Base-by-base conservation (phyloP, 2,113 vertebrate genomes). In the Phainopepla nitens region DNA sequence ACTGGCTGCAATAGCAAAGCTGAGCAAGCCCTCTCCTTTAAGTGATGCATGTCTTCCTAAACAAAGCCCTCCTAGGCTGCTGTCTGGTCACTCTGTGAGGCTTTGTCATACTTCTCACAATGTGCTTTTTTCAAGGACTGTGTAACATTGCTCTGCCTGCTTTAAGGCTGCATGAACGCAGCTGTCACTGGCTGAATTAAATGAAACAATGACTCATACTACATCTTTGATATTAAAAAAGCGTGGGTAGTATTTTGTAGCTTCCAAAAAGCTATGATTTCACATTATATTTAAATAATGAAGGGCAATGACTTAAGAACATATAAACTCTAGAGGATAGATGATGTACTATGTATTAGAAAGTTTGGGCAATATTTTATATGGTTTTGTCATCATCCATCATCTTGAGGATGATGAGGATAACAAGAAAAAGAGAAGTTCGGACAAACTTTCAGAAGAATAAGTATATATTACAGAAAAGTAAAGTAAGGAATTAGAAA, bases 131-230 rank as follows among this genome's bases (percentile, higher is more conserved):
- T 69, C 6, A 5, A 93, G 82, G 45, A 44, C 84, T 81, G 39
- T 2, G 8, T 69, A 85, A 61, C 31, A 13, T 72, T 60, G 72
- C 60, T 89, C 62, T 82, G 77, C 35, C 82, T 54, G 47, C 60
- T 58, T 87, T 82, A 69, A 91, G 80, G 71, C 79, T 92, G 51
- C 53, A 24, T 39, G 87, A 91, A 42, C 35, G 33, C 75, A 94
- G 92, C 81, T 94, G 82, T 86, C 86, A 54, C 85, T 62, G 68
- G 66, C 83, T 93, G 78, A 80, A 90, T 82, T 88, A 94, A 94
- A 94, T 28, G 69, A 95, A 96, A 66, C 61, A 49, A 70, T 96
- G 95, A 97, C 72, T 96, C 97, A 97, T 56, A 81, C 71, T 83
- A 92, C 56, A 90, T 36, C 53, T 82, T 70, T 82, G 82, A 65